Evolutionary conservation across 2,888 invertebrate genomes (phyloP), one percentile per base, ranked within the genome.

Genomic region (Marronus borbonicus): DNA sequence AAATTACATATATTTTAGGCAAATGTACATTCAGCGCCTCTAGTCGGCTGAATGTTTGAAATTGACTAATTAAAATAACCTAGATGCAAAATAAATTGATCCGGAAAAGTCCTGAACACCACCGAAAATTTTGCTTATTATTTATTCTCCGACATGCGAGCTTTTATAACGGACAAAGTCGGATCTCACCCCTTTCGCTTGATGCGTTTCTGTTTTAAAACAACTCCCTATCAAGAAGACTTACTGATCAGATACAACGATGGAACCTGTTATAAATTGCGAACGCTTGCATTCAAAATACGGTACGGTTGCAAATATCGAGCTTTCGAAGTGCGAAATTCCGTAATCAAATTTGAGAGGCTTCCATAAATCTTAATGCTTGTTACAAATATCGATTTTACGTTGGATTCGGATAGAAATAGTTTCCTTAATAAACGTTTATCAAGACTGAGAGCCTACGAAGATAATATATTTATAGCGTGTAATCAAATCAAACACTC

Each of bases 121-220:
- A 5, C 31, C 31, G 31, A 44, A 44, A 55, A 17, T 55, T 55
- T 58, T 65, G 36, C 52, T 66, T 76, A 39, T 52, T 76, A 36
- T 66, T 76, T 76, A 39, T 52, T 76, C 31, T 52, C 20, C 24
- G 24, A 76, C 49, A 55, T 55, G 66, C 68, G 55, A 76, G 50
- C 76, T 65, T 76, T 76, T 76, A 76, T 66, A 55, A 39, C 75
- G 28, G 28, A 52, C 14, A n/a, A 52, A 52, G 17, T 4, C 52
- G 17, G n/a, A 52, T 52, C 17, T 52, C 52, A 10, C 39, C 0
- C 10, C 1, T 44, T 8, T 44, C 12, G 44, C 44, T 12, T 31
- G 5, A 31, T 31, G 31, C 44, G 10, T 10, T 44, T 10, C 8
- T 44, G 12, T 44, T 1, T 44, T 44, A 44, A 44, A 44, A 44